Evolutionary conservation across 2,888 invertebrate species (phyloP).

Genomic region (Pachycephus smyrnensis): DNA sequence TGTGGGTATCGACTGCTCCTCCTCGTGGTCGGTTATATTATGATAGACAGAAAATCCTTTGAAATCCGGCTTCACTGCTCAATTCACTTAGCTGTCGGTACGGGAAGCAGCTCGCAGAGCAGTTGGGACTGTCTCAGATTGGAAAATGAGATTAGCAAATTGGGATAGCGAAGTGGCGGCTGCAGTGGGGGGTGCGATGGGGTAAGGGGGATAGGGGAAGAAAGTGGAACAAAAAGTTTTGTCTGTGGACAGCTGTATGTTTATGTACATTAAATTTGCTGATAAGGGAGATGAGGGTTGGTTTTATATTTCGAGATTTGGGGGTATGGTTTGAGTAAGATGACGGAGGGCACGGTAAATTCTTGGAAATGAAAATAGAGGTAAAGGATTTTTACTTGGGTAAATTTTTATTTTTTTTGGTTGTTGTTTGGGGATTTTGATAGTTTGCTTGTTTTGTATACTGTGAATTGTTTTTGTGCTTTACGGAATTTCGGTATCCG

Average conservation of each 20-base stretch:
- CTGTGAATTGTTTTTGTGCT: not conserved
- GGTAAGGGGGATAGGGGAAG: not conserved
- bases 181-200: not conserved
- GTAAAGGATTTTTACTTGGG: too few relatives aligned
- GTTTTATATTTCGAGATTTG: too few relatives aligned
- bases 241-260: not conserved
- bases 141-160: conserved; percentile 1
- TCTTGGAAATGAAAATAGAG: too few relatives aligned
- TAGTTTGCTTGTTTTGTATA: not conserved
- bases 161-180: not conserved
- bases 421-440: too few relatives aligned
- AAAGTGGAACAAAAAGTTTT: not conserved
- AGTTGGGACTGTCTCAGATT: not conserved
- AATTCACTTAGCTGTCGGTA: conserved; percentile 22
- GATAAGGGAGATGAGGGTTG: too few relatives aligned
- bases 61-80: conserved; percentile 24
- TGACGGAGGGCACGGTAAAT: too few relatives aligned
- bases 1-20: not conserved
- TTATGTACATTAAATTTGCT: not conserved
- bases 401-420: too few relatives aligned
- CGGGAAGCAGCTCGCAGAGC: not conserved
- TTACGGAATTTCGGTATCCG: not conserved
- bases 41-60: conserved; percentile 21
- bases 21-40: conserved; percentile 15
- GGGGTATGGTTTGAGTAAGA: too few relatives aligned